Evolutionary conservation across 1,140 invertebrate genomes (phyloP).

Genomic region (Drosophila simulans): DNA sequence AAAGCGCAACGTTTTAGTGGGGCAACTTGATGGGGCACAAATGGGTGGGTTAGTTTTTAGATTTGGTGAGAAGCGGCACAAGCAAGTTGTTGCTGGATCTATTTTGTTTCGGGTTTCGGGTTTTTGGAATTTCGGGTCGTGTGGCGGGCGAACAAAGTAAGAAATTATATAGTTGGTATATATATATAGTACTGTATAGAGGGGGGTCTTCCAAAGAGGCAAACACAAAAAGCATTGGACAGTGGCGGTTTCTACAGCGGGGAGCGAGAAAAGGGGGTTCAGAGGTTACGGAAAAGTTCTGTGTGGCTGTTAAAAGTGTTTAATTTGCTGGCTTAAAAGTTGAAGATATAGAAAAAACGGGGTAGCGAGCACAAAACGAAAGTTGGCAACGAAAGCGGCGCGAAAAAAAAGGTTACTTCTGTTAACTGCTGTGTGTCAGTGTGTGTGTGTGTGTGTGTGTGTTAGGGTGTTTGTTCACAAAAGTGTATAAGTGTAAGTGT

Average conservation of each 20-base stretch:
- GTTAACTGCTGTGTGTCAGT: conserved; percentile 50
- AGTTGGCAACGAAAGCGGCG: conserved; percentile 50
- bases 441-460: conserved; percentile 16
- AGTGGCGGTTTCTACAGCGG: conserved; percentile 36
- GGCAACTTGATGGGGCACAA: conserved; percentile 19
- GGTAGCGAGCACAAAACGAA: conserved; percentile 36
- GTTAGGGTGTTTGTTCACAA: neutral
- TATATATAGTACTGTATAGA: neutral
- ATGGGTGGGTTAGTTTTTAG: conserved; percentile 6
- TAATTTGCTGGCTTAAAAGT: conserved; percentile 82
- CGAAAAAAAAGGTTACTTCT: conserved; percentile 64
- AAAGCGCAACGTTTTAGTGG: conserved; percentile 66
- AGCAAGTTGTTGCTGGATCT: conserved; percentile 64
- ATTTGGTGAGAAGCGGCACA: conserved; percentile 66
- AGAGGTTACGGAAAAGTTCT: conserved; percentile 48
- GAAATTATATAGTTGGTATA: conserved; percentile 46
- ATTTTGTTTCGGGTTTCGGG: conserved; percentile 40
- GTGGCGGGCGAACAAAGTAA: conserved; percentile 28
- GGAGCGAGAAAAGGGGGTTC: neutral
- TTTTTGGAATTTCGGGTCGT: conserved; percentile 25
- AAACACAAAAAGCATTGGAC: conserved; percentile 54
- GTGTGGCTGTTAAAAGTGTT: conserved; percentile 76
- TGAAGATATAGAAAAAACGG: conserved; percentile 51
- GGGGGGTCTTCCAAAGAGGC: conserved; percentile 51
- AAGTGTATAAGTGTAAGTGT: conserved; percentile 27